Conservation (phyloP, 1,140 invertebrate genomes). For the Drosophila pectinifera region DNA sequence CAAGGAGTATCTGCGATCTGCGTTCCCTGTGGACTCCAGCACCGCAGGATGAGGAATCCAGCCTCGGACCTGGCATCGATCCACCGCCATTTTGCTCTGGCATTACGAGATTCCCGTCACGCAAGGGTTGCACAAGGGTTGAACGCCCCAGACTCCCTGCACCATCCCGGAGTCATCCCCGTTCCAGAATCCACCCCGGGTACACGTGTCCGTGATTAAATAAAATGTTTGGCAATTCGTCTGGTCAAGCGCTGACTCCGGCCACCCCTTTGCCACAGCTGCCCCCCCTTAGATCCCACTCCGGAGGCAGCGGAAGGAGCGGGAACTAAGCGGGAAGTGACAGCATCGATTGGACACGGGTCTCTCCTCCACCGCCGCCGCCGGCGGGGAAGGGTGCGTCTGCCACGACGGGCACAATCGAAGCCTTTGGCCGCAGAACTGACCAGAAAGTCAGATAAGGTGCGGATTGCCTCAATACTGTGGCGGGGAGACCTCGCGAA, state of each 20-base stretch:
- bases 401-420: conserved; percentile 3
- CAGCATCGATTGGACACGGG: conserved; percentile 33
- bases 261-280: background rate
- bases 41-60: conserved; percentile 26
- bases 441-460: conserved; percentile 16
- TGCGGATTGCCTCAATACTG: background rate
- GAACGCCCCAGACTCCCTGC: background rate
- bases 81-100: conserved; percentile 60
- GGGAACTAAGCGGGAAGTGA: conserved; percentile 15
- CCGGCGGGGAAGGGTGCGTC: background rate
- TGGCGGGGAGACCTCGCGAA: background rate
- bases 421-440: conserved; percentile 11
- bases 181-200: conserved; percentile 25
- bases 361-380: too few relatives aligned
- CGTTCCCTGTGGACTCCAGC: conserved; percentile 47
- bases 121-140: conserved; percentile 57
- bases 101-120: conserved; percentile 36
- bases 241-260: conserved; percentile 14
- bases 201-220: conserved; percentile 75
- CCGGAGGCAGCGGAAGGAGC: background rate
- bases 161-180: conserved; percentile 17
- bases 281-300: background rate
- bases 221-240: conserved; percentile 68
- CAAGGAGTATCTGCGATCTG: background rate
- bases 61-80: background rate